Evolutionary conservation across 1,140 invertebrate genomes (phyloP), one percentile per base, ranked within the genome.

Genomic region (Eueides isabella): DNA sequence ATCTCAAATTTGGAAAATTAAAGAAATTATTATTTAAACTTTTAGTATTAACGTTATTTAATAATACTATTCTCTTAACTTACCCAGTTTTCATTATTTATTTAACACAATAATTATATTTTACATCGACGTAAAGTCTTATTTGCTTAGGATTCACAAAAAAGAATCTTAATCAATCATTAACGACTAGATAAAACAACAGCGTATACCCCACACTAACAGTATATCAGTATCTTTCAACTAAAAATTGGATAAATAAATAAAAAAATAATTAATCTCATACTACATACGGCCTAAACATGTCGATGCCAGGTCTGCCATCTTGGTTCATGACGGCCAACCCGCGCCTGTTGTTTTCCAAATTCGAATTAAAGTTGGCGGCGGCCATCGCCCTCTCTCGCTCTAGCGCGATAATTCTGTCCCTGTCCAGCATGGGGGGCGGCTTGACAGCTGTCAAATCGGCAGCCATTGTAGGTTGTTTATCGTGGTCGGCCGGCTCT

Each of bases 231-330:
- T 68, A 68, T 74, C 66, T 74, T 74, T 68, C 9, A 66, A 44
- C 63, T 31, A 48, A 68, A 68, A 38, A 5, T 16, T 41, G 5
- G 26, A 66, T 75, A 70, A 72, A 78, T 19, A 81, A 89, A 87
- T 74, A 83, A 85, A 88, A 90, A 87, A 72, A 69, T 6, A 72
- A 83, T 82, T 86, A 90, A 61, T 93, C 85, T 94, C 92, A 94
- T 90, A 93, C 92, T 38, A 94, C 93, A 71, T 94, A 94, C 31
- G 93, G 92, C 84, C 92, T 93, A 80, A 94, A 94, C 93, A 94
- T 94, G 69, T 94, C 92, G 67, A 91, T 87, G 23, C 84, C 79
- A 5, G 86, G 85, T 65, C 88, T 80, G 78, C 89, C 89, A 88
- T 93, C 93, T 92, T 93, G 92, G 66, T 86, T 87, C 82, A 93